phyloP scores from a whole-genome alignment of 2,797 vertebrate species.

The Novumbra hubbsi region DNA sequence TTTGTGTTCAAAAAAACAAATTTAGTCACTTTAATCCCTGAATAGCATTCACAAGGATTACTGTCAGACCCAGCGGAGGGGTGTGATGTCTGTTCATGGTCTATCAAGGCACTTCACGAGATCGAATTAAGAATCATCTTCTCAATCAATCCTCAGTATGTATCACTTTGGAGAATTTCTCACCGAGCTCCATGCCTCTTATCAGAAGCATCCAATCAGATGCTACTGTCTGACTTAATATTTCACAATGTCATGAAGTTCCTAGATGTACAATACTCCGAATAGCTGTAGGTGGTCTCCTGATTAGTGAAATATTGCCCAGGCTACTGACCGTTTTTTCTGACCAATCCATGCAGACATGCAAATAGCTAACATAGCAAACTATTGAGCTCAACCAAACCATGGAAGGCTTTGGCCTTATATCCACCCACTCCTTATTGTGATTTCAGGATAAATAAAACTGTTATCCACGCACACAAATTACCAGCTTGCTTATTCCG shows the following conservation, averaged over 20 bases:
- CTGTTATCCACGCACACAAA: neutral
- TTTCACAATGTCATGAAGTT: slow-evolving; percentile 33
- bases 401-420: slow-evolving; percentile 25
- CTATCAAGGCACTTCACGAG: neutral
- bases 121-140: neutral
- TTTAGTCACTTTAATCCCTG: neutral
- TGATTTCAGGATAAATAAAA: neutral
- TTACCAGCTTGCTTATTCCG: neutral
- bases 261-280: slow-evolving; percentile 44
- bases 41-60: too few species aligned
- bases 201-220: neutral
- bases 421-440: slow-evolving; percentile 7
- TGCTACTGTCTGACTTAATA: neutral
- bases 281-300: slow-evolving; percentile 29
- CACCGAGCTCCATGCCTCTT: neutral
- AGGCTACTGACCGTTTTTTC: slow-evolving; percentile 48
- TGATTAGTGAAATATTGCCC: slow-evolving; percentile 62
- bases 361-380: slow-evolving; percentile 29
- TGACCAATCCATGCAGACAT: slow-evolving; percentile 38
- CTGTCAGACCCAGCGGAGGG: neutral
- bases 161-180: neutral
- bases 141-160: neutral
- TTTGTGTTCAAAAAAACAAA: neutral
- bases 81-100: neutral
- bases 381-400: slow-evolving; percentile 11